Percentiles rank a stretch among this genome's conserved stretches.
Evolutionary conservation across 2,113 vertebrate species (phyloP).

Genomic region (Burhinus oedicnemus): DNA sequence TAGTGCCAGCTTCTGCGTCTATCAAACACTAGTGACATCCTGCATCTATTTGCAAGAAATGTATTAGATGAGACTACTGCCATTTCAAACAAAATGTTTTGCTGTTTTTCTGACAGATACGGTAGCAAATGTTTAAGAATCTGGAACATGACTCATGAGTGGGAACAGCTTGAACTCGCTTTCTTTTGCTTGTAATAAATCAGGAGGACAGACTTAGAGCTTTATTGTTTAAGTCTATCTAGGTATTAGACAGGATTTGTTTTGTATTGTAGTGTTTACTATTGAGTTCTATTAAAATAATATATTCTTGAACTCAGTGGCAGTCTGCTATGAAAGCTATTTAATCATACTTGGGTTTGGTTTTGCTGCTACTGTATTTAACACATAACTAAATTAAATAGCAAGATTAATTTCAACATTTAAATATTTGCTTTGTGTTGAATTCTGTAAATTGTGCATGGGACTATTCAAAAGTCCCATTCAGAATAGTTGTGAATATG

Average conservation of each 20-base stretch:
- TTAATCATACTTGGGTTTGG: neutral
- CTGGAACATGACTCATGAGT: slow-evolving; percentile 48
- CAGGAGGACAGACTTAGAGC: neutral
- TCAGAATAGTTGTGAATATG: neutral
- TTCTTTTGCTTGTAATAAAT: slow-evolving; percentile 29
- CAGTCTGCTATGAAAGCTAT: neutral
- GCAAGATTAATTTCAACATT: neutral
- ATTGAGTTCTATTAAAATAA: neutral
- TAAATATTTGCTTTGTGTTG: slow-evolving; percentile 3
- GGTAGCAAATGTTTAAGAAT: slow-evolving; percentile 53
- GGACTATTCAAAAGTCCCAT: neutral
- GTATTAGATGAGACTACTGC: neutral
- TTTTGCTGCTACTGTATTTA: slow-evolving; percentile 9
- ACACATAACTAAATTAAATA: neutral
- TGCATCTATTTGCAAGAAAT: slow-evolving; percentile 27
- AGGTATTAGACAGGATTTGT: slow-evolving; percentile 7
- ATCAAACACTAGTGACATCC: neutral
- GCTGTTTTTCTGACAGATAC: slow-evolving; percentile 47
- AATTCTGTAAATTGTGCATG: neutral
- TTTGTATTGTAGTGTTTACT: slow-evolving; percentile 20
- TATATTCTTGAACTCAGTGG: neutral
- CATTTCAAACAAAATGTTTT: slow-evolving; percentile 46
- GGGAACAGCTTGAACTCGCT: slow-evolving; percentile 27
- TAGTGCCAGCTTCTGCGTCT: slow-evolving; percentile 16
- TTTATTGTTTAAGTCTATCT: neutral